Evolutionary conservation across 2,113 vertebrate species (phyloP), one percentile per base, ranked within the genome.

Genomic region (Aspiorhynchus laticeps): DNA sequence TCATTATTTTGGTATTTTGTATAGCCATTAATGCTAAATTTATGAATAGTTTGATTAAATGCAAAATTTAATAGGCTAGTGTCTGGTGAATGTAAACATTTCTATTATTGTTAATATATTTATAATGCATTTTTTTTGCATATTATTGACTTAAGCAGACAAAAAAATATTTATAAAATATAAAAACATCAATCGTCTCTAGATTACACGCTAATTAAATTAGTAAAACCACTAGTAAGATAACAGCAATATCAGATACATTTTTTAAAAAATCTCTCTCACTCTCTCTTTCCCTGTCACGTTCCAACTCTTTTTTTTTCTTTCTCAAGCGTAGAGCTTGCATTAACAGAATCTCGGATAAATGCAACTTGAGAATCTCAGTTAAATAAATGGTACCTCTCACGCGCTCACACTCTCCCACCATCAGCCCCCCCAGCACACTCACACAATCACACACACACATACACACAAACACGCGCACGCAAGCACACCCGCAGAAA

Each of bases 401-500:
- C 81, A 63, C 81, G 48, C 82, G 63, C 86, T 87, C 86, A 43
- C 71, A 67, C 78, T 53, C 85, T 85, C 85, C 78, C 76, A 76
- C 77, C 69, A 90, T 84, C 88, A 79, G 88, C 83, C 86, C 82
- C 51, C 61, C 56, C 90, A 87, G 51, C 85, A 43, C 74, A 11
- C 73, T 19, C 63, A 80, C 83, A 43, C 83, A 84, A 41, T 77
- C 88, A 87, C 86, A 78, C 85, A 38, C 84, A 33, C 86, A 83
- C 81, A 4, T 88, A 36, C 84, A 76, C 84, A 78, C 80, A 79
- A 85, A 83, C 86, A 81, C 86, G 73, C 92, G 75, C 82, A 87
- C 36, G 87, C 90, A 87, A 76, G 67, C 89, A 43, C 89, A 93
- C 94, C 92, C 92, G 88, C 89, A 93, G 91, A 93, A 95, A 94